Base-by-base conservation (phyloP, 2,888 invertebrate genomes). In the Meghimatium bilineatum region DNA sequence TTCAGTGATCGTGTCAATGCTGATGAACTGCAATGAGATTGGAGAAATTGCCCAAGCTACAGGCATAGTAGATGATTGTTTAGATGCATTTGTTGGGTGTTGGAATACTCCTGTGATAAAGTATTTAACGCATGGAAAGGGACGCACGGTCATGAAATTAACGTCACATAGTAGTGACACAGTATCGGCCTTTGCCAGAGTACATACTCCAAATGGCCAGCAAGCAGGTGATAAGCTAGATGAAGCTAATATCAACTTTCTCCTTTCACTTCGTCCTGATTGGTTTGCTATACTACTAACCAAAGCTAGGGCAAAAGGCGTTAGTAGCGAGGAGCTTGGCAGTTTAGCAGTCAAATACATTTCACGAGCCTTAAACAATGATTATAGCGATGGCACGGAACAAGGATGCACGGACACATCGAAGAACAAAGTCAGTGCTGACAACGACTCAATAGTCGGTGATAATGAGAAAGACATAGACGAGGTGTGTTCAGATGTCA, bases 71-170 rank as follows among this genome's bases (percentile, higher is more conserved):
- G 86, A 87, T 29, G 78, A 87, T 78, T 92, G 92, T 76, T 86
- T 90, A 10, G 90, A 90, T 44, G 92, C 92, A 17, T 87, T 93
- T 14, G 90, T 93, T 0, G 92, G 92, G 44, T 92, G 91, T 78
- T 92, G 91, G 92, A 85, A 91, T 3, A 89, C 89, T 82, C 89
- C 90, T 38, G 89, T 89, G 5, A 89, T 89, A 26, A 90, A 89
- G 79, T 89, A 60, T 36, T 60, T 63, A 60, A 44, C 78, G n/a
- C 8, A 36, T 34, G 78, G 71, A 12, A 38, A 3, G 14, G 32
- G 69, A 8, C 49, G 52, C 10, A 34, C 56, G n/a, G 32, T 80
- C 17, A 52, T 26, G 12, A 79, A 67, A 66, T 66, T 36, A 32
- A 36, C n/a, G 0, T 29, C 79, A 14, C 29, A 38, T n/a, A 71